Evolutionary conservation across 2,113 vertebrate genomes (phyloP), one percentile per base, ranked within the genome.

Genomic region (Aramus guarauna): DNA sequence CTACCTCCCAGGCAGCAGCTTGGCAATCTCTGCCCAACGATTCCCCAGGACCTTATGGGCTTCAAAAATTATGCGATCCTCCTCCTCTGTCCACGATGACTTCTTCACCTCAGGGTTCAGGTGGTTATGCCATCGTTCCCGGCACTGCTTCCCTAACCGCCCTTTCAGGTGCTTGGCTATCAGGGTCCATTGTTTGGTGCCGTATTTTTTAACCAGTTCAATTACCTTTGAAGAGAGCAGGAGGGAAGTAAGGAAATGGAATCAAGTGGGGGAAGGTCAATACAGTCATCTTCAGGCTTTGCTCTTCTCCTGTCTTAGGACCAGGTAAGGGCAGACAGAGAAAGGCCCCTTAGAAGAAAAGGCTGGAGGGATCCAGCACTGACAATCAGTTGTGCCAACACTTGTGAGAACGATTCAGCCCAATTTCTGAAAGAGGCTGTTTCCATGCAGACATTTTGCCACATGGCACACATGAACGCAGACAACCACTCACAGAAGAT

Each of bases 61-160:
- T 96, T 99, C 99, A 62, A 99, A 99, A 89, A 99, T 99, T 94
- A 99, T 97, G 48, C 99, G 99, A 96, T 99, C 99, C 94, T 99
- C 99, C 77, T 99, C 99, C 11, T 99, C 98, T 0, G 99, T 99
- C 99, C 99, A 99, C 1, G 99, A 99, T 4, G 99, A 99, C 91
- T 99, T 99, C 97, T 99, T 99, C 93, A 99, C 99, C 22, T 99
- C 98, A 1, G 99, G 99, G 88, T 99, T 99, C 87, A 99, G 98
- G 96, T 99, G 99, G 97, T 99, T 99, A 86, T 99, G 99, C 99
- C 99, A 99, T 73, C 99, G 99, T 12, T 99, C 99, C 14, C 99
- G 97, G 60, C 99, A 99, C 98, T 99, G 99, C 97, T 99, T 99
- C 45, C 99, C 99, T 56, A 99, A 96, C 5, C 99, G 97, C 75